Conservation (phyloP, 2,888 invertebrate species). For the Sepiola atlantica region DNA sequence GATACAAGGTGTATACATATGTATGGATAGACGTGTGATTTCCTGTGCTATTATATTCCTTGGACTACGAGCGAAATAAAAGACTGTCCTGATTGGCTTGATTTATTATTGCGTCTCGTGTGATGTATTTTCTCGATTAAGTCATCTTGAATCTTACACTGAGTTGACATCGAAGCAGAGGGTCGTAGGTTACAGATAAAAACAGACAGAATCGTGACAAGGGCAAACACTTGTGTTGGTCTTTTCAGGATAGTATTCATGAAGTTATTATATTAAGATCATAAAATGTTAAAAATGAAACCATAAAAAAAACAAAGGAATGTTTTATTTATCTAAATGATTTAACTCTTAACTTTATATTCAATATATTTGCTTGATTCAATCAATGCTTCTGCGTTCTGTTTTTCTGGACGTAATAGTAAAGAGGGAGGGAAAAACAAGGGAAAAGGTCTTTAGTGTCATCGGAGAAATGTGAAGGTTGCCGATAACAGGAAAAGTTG, state of each 20-base stretch:
- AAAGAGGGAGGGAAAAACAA: background rate
- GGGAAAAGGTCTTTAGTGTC: no score
- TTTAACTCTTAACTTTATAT: background rate
- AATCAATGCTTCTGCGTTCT: background rate
- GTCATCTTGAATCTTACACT: background rate
- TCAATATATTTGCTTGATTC: background rate
- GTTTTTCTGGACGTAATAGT: background rate
- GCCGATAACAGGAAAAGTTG: background rate
- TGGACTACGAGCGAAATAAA: background rate
- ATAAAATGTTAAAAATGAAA: background rate
- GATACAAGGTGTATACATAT: no score
- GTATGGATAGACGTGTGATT: background rate
- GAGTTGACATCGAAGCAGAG: background rate
- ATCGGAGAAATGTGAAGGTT: background rate
- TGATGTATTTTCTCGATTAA: background rate
- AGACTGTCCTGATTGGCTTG: background rate
- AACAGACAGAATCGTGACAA: background rate
- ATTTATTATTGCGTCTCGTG: background rate
- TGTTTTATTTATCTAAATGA: background rate
- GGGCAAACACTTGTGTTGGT: background rate
- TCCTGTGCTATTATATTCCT: background rate
- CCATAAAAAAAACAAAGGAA: background rate
- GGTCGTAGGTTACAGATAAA: background rate
- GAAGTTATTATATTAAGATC: background rate
- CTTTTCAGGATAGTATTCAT: background rate